These are phyloP conservation scores for Agelas oroides DNA, from an alignment of 37 sponge, comb jelly and placozoan species.

Conservation along the genomic window DNA sequence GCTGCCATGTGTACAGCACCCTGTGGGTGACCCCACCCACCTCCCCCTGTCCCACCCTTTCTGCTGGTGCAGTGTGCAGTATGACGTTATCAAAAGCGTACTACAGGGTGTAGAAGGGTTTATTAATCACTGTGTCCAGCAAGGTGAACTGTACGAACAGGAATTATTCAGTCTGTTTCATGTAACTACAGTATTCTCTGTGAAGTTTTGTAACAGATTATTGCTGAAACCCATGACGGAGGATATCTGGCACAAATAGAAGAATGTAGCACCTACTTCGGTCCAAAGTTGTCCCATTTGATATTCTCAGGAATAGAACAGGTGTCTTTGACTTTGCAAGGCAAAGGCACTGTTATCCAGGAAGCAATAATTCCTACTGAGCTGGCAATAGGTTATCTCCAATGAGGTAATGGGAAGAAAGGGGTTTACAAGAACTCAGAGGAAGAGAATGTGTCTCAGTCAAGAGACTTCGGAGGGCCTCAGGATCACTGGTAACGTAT, in stretches of 20 bases:
- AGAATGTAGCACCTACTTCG: constrained; percentile 61
- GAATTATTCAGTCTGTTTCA: constrained; percentile 30
- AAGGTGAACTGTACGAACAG: constrained; percentile 40
- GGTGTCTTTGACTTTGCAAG: constrained; percentile 24
- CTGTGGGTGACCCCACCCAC: too few species aligned
- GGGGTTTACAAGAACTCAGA: constrained; percentile 16
- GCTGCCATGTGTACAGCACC: too few species aligned
- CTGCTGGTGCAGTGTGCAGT: too few species aligned
- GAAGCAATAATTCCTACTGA: not conserved
- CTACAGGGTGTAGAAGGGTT: too few species aligned
- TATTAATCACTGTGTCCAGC: constrained; percentile 58
- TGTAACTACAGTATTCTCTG: constrained; percentile 27
- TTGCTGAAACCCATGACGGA: constrained; percentile 4
- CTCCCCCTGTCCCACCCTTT: too few species aligned
- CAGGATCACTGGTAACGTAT: constrained; percentile 25
- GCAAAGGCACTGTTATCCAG: constrained; percentile 19
- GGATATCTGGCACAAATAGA: constrained; percentile 37
- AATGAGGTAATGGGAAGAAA: too few species aligned
- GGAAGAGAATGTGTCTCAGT: constrained; percentile 32
- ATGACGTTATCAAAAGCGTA: too few species aligned
- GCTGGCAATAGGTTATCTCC: constrained; percentile 14
- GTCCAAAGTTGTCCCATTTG: constrained; percentile 38
- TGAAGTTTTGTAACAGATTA: constrained; percentile 13
- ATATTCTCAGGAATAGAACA: constrained; percentile 29
- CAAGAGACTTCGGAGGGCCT: constrained; percentile 32